phyloP scores from a whole-genome alignment of 2,113 vertebrate species.

The Antechinus stuartii region DNA sequence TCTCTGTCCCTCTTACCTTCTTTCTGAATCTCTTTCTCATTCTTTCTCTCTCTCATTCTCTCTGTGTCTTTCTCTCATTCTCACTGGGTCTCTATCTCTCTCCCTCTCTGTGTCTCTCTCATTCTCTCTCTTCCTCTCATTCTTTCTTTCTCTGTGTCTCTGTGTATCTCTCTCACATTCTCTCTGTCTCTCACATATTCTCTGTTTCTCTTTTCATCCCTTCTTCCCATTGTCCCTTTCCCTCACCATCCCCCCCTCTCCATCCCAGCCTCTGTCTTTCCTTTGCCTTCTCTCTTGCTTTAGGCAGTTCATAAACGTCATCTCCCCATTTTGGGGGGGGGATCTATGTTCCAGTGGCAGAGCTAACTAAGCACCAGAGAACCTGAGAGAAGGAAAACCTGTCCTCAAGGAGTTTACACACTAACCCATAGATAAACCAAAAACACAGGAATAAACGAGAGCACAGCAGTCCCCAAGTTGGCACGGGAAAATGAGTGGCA shows the following conservation, averaged over 20 bases:
- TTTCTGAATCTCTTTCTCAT: neutral
- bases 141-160: neutral
- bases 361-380: neutral
- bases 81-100: too few relatives aligned
- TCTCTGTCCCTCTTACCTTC: too few relatives aligned
- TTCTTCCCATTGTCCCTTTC: neutral
- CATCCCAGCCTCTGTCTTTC: neutral
- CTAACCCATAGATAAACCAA: neutral
- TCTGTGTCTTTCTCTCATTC: neutral
- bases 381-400: neutral
- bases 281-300: neutral
- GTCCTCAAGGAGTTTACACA: neutral
- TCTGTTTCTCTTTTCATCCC: neutral
- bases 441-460: neutral
- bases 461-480: neutral
- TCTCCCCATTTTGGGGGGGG: neutral
- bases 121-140: neutral
- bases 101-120: slow-evolving; percentile 10
- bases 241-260: too few relatives aligned
- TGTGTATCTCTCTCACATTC: too few relatives aligned
- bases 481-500: neutral
- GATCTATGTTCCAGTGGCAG: neutral
- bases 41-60: neutral
- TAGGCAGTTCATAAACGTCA: neutral
- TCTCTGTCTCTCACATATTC: neutral